phyloP scores from a whole-genome alignment of 2,797 vertebrate species.

The Decapterus maruadsi region DNA sequence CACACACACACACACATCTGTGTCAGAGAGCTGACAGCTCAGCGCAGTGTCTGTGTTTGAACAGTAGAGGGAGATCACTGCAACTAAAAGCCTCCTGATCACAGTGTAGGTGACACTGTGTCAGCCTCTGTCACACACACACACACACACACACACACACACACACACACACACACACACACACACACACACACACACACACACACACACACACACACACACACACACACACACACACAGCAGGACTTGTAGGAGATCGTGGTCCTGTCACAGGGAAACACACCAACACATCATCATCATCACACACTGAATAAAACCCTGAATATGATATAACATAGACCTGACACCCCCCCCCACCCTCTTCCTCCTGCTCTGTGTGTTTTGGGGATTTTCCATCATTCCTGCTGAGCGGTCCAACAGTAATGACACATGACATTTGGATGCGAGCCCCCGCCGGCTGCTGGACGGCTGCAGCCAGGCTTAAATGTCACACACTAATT shows the following conservation, averaged over 20 bases:
- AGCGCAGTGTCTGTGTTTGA: constrained; percentile 77
- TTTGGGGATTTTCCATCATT: constrained; percentile 28
- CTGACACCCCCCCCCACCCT: too few species aligned
- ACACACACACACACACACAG: too few species aligned
- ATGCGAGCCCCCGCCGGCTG: constrained; percentile 51
- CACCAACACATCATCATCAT: constrained; percentile 15
- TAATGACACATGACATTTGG: constrained; percentile 58
- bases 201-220: too few species aligned
- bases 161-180: too few species aligned
- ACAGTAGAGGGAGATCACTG: constrained; percentile 85
- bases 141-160: too few species aligned
- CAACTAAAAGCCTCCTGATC: constrained; percentile 76
- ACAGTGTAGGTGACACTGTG: constrained; percentile 71
- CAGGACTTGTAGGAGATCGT: constrained; percentile 52
- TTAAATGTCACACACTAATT: constrained; percentile 67
- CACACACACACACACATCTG: background rate
- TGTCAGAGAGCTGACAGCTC: constrained; percentile 1
- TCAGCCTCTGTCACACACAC: constrained; percentile 31
- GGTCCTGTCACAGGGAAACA: constrained; percentile 38
- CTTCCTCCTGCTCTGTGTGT: background rate
- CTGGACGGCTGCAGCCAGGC: constrained; percentile 62
- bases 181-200: too few species aligned
- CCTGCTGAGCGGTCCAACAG: constrained; percentile 18
- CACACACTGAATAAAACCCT: constrained; percentile 13
- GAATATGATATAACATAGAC: background rate